These are phyloP conservation scores for Melitaea athalia DNA, from an alignment of 2,888 invertebrate genomes.

Conservation along the genomic window DNA sequence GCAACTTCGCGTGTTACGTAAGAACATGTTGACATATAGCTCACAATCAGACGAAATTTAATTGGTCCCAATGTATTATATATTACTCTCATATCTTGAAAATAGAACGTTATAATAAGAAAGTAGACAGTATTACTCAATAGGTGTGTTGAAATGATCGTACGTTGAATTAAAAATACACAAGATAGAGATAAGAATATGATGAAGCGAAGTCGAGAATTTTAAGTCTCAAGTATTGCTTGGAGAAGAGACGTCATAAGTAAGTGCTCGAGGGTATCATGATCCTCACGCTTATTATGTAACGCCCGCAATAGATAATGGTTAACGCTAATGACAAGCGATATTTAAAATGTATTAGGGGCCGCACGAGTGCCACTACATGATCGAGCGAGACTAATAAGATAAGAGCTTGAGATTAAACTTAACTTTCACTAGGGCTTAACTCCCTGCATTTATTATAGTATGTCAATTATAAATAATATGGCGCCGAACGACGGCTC, in stretches of 20 bases:
- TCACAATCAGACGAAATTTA: conserved; percentile 34
- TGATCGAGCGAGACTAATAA: conserved; percentile 76
- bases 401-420: conserved; percentile 65
- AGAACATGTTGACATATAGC: conserved; percentile 40
- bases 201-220: conserved; percentile 4
- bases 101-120: conserved; percentile 3
- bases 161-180: conserved; percentile 1
- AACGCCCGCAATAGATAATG: conserved; percentile 72
- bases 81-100: conserved; percentile 11
- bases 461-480: conserved; percentile 37
- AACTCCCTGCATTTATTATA: conserved; percentile 15
- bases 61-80: conserved; percentile 33
- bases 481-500: conserved; percentile 27
- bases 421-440: conserved; percentile 72
- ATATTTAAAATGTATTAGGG: conserved; percentile 74
- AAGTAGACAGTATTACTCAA: not conserved
- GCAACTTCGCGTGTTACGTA: conserved; percentile 38
- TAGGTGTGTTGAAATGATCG: not conserved
- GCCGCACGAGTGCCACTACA: conserved; percentile 50
- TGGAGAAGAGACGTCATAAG: conserved; percentile 48
- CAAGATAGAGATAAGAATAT: conserved; percentile 5
- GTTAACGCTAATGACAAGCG: conserved; percentile 76
- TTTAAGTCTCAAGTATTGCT: conserved; percentile 23
- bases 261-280: conserved; percentile 64
- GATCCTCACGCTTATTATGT: conserved; percentile 64